Conservation (phyloP, 2,797 vertebrate species). For the Enoplosus armatus region DNA sequence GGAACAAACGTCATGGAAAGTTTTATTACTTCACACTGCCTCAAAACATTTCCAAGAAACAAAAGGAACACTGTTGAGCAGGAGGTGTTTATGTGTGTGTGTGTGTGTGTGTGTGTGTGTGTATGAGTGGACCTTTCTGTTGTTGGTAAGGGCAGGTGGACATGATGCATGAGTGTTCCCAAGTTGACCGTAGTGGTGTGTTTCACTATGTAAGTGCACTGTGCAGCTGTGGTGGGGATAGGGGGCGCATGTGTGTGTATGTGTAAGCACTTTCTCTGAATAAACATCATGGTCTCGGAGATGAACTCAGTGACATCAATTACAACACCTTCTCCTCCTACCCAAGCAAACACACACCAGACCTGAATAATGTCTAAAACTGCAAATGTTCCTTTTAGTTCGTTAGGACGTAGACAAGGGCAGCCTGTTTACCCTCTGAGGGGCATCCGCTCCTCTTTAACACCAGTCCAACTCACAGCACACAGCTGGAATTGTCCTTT, state of each 20-base stretch:
- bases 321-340: not conserved
- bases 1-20: slow-evolving; percentile 32
- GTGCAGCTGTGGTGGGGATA: not conserved
- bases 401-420: not conserved
- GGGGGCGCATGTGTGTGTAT: not conserved
- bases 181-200: not conserved
- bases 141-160: not conserved
- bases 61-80: slow-evolving; percentile 20
- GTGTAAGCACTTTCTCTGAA: slow-evolving; percentile 10
- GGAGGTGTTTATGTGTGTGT: not conserved
- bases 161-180: not conserved
- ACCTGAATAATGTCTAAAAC: not conserved
- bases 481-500: not conserved
- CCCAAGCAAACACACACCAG: not conserved
- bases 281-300: not conserved
- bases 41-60: not conserved
- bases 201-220: not conserved
- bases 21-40: not conserved
- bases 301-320: slow-evolving; percentile 10
- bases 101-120: no score
- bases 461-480: not conserved
- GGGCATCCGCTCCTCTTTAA: not conserved
- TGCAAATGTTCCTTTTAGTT: not conserved
- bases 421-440: not conserved
- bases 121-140: not conserved